phyloP scores from a whole-genome alignment of 2,888 invertebrate species.

The Crossocerus cetratus region DNA sequence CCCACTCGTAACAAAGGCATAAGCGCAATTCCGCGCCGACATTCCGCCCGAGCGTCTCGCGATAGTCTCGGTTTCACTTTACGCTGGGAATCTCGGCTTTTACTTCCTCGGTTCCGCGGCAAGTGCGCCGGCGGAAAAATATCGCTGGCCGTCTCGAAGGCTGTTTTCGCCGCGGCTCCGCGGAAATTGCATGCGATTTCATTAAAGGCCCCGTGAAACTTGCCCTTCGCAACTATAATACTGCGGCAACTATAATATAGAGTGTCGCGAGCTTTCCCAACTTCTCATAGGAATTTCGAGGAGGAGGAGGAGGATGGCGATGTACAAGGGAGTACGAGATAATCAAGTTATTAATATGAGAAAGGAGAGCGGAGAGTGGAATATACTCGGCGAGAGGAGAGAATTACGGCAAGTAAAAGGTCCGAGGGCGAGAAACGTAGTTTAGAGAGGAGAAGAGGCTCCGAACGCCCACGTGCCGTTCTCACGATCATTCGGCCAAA shows the following conservation, averaged over 20 bases:
- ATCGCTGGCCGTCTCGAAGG: too few species aligned
- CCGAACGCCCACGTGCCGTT: conserved; percentile 35
- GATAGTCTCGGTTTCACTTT: background rate
- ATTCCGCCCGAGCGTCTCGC: background rate
- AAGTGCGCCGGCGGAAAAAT: too few species aligned
- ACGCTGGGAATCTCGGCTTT: background rate
- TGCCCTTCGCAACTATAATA: too few species aligned
- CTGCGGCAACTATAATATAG: too few species aligned
- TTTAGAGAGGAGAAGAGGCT: background rate
- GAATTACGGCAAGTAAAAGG: conserved; percentile 13
- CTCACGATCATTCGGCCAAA: conserved; percentile 39
- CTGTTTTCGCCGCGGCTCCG: too few species aligned
- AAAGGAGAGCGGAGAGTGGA: conserved; percentile 7
- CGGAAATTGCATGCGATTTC: too few species aligned
- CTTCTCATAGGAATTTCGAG: background rate
- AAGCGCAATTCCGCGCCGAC: too few species aligned
- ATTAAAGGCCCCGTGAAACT: too few species aligned
- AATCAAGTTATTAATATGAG: background rate
- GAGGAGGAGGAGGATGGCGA: background rate
- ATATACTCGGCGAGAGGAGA: background rate
- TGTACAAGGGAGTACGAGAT: background rate
- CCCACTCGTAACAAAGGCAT: too few species aligned
- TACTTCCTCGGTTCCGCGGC: too few species aligned
- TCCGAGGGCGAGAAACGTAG: background rate
- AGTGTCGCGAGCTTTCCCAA: too few species aligned